Conservation (phyloP, 2,113 vertebrate genomes). For the Mastomys natalensis region DNA sequence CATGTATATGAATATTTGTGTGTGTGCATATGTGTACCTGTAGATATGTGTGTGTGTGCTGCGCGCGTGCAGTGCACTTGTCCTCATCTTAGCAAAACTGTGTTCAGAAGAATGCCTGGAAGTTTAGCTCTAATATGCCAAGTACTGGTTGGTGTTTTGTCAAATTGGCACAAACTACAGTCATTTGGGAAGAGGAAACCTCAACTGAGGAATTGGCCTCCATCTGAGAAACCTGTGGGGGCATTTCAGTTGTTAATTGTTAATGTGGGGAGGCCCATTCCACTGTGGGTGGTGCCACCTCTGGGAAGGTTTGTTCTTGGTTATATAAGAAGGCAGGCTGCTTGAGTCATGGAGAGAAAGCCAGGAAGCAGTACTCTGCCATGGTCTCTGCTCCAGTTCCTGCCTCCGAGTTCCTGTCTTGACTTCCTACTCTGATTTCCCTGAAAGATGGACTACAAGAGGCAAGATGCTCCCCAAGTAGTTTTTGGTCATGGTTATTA, state of each 20-base stretch:
- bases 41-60: neutral
- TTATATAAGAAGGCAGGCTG: neutral
- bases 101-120: slow-evolving; percentile 37
- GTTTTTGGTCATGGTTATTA: neutral
- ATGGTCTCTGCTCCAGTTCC: neutral
- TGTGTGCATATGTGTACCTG: neutral
- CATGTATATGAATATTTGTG: neutral
- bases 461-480: neutral
- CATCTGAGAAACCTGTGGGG: neutral
- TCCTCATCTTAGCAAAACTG: slow-evolving; percentile 5
- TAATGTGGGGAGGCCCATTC: too few relatives aligned
- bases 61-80: neutral
- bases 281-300: neutral
- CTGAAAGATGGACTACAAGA: neutral
- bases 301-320: neutral
- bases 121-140: neutral
- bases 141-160: neutral
- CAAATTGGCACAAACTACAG: neutral
- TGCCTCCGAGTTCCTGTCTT: neutral
- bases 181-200: neutral
- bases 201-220: neutral
- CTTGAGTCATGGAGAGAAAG: neutral
- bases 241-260: neutral
- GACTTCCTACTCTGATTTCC: neutral
- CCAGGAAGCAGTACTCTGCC: neutral